A percentile compares a stretch with the other conserved stretches of the same genome.
Conservation (phyloP, 2,797 vertebrate species). For the Pipistrellus pygmaeus region DNA sequence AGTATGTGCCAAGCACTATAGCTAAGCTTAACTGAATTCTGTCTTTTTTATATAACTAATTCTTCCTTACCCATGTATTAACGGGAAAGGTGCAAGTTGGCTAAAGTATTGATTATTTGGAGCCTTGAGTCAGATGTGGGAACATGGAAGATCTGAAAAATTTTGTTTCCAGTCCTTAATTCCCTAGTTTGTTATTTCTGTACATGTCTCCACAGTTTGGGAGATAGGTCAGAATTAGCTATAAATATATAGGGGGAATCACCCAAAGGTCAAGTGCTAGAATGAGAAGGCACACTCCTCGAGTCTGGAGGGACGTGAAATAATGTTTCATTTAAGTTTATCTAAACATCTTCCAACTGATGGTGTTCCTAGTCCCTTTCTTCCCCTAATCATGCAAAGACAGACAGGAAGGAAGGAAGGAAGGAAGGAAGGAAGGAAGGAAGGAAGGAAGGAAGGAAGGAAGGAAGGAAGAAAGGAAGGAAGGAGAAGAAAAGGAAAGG, state of each 20-base stretch:
- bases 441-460: accelerated
- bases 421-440: not conserved
- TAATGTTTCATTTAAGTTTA: not conserved
- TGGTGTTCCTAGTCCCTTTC: not conserved
- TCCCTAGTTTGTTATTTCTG: not conserved
- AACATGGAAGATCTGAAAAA: not conserved
- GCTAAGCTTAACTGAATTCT: not conserved
- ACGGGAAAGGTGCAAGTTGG: not conserved
- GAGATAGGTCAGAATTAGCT: not conserved
- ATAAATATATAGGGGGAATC: not conserved
- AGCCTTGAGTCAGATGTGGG: not conserved
- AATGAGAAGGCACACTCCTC: not conserved
- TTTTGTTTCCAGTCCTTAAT: not conserved
- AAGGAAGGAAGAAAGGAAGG: no score
- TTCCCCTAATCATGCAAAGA: not conserved
- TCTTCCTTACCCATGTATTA: not conserved
- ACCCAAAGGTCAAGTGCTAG: not conserved
- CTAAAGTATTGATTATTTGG: not conserved
- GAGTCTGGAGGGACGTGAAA: not conserved
- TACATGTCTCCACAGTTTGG: not conserved
- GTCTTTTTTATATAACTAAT: not conserved
- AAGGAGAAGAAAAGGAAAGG: accelerated
- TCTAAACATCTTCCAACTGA: not conserved
- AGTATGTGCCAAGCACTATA: not conserved
- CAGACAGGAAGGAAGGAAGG: no score